These are phyloP conservation scores for Elachura formosa DNA, from an alignment of 2,113 vertebrate species.

Conservation along the genomic window DNA sequence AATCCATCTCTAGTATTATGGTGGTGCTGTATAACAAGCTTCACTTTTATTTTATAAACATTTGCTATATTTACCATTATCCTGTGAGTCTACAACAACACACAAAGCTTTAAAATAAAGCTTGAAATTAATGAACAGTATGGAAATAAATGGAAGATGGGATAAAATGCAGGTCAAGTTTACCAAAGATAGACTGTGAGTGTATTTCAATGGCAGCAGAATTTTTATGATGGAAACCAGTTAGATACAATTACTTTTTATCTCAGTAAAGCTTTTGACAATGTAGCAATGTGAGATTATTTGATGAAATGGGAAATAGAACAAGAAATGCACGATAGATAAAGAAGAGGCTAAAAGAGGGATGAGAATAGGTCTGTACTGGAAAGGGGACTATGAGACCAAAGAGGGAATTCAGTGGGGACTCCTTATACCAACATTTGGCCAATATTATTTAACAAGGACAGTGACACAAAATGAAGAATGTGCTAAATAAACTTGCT, in stretches of 20 bases:
- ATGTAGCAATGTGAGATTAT: neutral
- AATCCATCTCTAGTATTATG: neutral
- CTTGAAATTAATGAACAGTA: neutral
- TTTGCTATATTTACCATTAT: neutral
- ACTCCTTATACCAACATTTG: neutral
- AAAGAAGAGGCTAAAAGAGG: neutral
- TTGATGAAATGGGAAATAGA: neutral
- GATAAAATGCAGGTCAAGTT: neutral
- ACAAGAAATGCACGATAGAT: neutral
- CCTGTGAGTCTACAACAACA: neutral
- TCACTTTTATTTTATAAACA: neutral
- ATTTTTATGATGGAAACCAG: neutral
- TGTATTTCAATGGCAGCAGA: neutral
- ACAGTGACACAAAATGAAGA: neutral
- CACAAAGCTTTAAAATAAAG: neutral
- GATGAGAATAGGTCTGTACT: neutral
- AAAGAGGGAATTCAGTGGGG: neutral
- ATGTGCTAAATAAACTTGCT: neutral
- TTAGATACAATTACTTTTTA: neutral
- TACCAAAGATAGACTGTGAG: neutral
- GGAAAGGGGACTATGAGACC: neutral
- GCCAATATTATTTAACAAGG: neutral
- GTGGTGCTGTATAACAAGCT: neutral
- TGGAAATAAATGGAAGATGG: neutral
- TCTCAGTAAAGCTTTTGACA: neutral